Conservation (phyloP, 23 tunicate species). For the Phallusia fumigata region DNA sequence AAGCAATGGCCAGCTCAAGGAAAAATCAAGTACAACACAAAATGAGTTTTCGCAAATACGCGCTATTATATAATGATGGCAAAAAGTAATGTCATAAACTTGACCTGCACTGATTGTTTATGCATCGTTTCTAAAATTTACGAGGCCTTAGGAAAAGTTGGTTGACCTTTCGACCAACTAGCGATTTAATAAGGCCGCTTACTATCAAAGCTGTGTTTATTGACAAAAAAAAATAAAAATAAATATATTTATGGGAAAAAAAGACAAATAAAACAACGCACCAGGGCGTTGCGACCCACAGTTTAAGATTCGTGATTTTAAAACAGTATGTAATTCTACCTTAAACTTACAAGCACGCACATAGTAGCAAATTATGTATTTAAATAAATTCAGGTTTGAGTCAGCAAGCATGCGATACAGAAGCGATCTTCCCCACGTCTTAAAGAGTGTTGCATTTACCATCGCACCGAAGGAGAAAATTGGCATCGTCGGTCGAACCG, state of each 20-base stretch:
- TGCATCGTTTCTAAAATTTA: too few species aligned
- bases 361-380: too few species aligned
- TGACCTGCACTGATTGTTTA: background rate
- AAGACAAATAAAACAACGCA: too few species aligned
- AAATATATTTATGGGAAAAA: too few species aligned
- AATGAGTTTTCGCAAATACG: background rate
- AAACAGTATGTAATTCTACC: background rate
- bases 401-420: slow-evolving; percentile 70
- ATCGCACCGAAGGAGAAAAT: slow-evolving; percentile 78
- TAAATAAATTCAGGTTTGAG: slow-evolving; percentile 30
- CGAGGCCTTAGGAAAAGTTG: too few species aligned
- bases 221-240: too few species aligned
- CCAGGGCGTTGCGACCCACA: too few species aligned
- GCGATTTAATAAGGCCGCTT: too few species aligned
- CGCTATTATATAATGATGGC: too few species aligned
- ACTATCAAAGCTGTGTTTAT: too few species aligned
- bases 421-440: slow-evolving; percentile 59
- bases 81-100: background rate
- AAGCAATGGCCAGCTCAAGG: slow-evolving; percentile 62
- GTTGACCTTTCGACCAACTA: too few species aligned
- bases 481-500: slow-evolving; percentile 96
- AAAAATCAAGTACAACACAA: slow-evolving; percentile 36
- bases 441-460: slow-evolving; percentile 44
- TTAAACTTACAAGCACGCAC: too few species aligned
- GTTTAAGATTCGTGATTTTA: background rate